Percentiles rank a stretch among this genome's conserved stretches.
These are phyloP conservation scores for Taenioides sp. DNA, from an alignment of 2,797 vertebrate genomes.

Conservation along the genomic window DNA sequence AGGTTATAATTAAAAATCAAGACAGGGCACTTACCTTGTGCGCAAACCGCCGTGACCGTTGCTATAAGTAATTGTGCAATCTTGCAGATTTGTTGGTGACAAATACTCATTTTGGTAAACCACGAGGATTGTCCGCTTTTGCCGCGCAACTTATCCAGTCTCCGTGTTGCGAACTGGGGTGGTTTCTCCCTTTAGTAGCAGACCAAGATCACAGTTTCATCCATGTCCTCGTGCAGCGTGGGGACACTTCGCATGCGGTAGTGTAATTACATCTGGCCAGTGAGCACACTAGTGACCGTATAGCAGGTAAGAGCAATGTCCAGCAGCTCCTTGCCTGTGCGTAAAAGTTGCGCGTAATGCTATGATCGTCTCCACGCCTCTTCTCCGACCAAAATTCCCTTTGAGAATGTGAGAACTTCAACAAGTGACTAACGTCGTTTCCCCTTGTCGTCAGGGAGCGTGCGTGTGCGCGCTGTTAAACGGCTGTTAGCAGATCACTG, in stretches of 20 bases:
- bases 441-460: slow-evolving; percentile 28
- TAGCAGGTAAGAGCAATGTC: slow-evolving; percentile 18
- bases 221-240: slow-evolving; percentile 44
- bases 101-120: slow-evolving; percentile 73
- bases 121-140: slow-evolving; percentile 47
- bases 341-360: slow-evolving; percentile 73
- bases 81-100: slow-evolving; percentile 60
- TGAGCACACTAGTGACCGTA: slow-evolving; percentile 14
- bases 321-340: slow-evolving; percentile 33
- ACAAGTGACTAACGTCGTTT: slow-evolving; percentile 28
- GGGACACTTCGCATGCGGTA: slow-evolving; percentile 21
- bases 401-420: slow-evolving; percentile 19
- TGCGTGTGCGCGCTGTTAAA: slow-evolving; percentile 48
- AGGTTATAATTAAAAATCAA: background rate
- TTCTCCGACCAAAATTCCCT: background rate
- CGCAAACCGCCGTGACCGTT: slow-evolving; percentile 55
- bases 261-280: slow-evolving; percentile 57
- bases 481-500: slow-evolving; percentile 64
- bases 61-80: slow-evolving; percentile 67
- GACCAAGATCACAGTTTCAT: slow-evolving; percentile 33
- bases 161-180: slow-evolving; percentile 20
- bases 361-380: slow-evolving; percentile 2
- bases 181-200: slow-evolving; percentile 38
- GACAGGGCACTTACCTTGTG: slow-evolving; percentile 72
- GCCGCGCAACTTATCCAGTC: slow-evolving; percentile 53